Evolutionary conservation across 1,140 invertebrate genomes (phyloP), one percentile per base, ranked within the genome.

Genomic region (Procambarus virginalis): DNA sequence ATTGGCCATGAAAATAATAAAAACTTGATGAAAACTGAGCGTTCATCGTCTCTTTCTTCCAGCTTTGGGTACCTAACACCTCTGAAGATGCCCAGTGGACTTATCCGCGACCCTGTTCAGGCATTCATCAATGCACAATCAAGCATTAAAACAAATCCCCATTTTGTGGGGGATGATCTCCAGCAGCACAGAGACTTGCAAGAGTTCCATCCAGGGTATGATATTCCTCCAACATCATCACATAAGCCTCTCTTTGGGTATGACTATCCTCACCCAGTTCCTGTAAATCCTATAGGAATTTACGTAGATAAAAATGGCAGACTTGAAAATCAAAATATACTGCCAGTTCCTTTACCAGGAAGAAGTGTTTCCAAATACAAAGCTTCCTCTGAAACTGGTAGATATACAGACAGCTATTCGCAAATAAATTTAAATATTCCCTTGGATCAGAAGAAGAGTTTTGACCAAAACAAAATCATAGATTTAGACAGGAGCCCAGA

Each of bases 341-440:
- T 70, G 12, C 46, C 20, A 17, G n/a, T 79, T 34, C 75, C 87
- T 2, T 89, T 75, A n/a, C 87, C 55, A 22, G 76, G 73, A 55
- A 84, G 75, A 81, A 84, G 81, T 51, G 87, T 79, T 51, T 78
- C 87, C 58, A 84, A 89, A 58, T 84, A 78, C 68, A 84, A 84
- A 22, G 80, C 75, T 9, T 83, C 79, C n/a, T 9, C 60, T 20
- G 46, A 76, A n/a, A 22, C n/a, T 45, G 22, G n/a, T n/a, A 45
- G 73, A 73, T 46, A 78, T 17, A 8, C 68, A 76, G 75, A 51
- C 22, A 17, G 6, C n/a, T 55, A 60, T 34, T 45, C 77, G 49
- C 34, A 89, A 45, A 79, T 89, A 17, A 89, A 89, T 45, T 51
- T 89, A 14, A 89, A 89, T 58, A 89, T 89, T 48, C 87, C 87